phyloP scores from a whole-genome alignment of 2,888 invertebrate genomes.

The Dynastes maya region DNA sequence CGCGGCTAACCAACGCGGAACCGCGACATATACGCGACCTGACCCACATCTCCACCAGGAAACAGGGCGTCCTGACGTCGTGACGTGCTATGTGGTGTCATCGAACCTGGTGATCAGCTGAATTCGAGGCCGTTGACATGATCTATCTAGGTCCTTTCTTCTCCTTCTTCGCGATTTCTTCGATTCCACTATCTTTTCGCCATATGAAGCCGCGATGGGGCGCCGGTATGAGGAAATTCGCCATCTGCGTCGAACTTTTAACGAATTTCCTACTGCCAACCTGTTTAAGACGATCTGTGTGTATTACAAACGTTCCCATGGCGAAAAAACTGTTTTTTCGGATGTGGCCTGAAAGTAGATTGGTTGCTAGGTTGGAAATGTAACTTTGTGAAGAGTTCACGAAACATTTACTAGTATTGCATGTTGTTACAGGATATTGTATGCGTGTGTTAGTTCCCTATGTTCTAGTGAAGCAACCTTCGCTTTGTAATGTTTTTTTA shows the following conservation, averaged over 20 bases:
- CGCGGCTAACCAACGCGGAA: conserved; percentile 57
- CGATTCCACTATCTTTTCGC: conserved; percentile 28
- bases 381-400: no score
- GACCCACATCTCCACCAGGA: conserved; percentile 68
- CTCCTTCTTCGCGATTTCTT: conserved; percentile 34
- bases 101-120: conserved; percentile 65
- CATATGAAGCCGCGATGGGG: conserved; percentile 4
- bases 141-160: conserved; percentile 62
- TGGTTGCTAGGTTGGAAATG: no score
- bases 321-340: no score
- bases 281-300: no score
- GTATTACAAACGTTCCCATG: no score
- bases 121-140: conserved; percentile 66
- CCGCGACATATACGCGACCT: conserved; percentile 65
- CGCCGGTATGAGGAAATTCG: conserved; percentile 31
- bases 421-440: no score
- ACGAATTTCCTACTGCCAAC: neutral
- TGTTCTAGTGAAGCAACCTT: no score
- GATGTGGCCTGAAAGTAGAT: no score
- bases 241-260: conserved; percentile 39
- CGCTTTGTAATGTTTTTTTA: no score
- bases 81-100: conserved; percentile 60
- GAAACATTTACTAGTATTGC: no score
- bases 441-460: no score
- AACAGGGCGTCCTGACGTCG: conserved; percentile 66